Evolutionary conservation across 2,888 invertebrate species (phyloP).

Genomic region (Orchesellides sinensis): DNA sequence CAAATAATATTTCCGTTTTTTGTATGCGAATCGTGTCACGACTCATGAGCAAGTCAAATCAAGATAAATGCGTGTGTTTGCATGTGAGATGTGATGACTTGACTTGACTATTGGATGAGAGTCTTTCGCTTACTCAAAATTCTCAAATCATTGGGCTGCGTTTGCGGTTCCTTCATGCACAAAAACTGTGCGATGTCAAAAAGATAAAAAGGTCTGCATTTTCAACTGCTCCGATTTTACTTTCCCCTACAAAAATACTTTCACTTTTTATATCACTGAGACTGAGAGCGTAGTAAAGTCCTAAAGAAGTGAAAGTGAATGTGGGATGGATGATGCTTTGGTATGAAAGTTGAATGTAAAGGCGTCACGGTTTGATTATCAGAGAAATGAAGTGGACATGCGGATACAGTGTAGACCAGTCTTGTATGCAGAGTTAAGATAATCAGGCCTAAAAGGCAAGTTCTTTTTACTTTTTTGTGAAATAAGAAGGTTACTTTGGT

Average conservation of each 20-base stretch:
- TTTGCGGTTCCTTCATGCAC: background rate
- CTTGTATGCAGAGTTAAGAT: conserved; percentile 11
- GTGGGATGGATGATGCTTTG: too few relatives aligned
- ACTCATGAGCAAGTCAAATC: conserved; percentile 46
- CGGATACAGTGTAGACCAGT: conserved; percentile 9
- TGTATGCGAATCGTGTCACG: conserved; percentile 36
- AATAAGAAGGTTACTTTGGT: too few relatives aligned
- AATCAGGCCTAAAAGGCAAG: conserved; percentile 55
- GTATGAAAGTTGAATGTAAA: too few relatives aligned
- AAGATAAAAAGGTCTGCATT: conserved; percentile 7
- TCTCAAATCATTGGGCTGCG: background rate
- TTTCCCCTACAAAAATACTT: background rate
- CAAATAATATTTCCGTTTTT: background rate
- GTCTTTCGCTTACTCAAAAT: too few relatives aligned
- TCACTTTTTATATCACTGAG: background rate
- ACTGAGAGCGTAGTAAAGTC: background rate
- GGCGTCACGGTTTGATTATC: background rate
- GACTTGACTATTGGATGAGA: background rate
- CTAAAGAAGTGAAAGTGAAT: background rate
- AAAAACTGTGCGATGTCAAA: background rate
- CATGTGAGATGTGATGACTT: conserved; percentile 1
- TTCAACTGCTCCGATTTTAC: background rate
- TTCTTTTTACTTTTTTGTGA: conserved; percentile 9
- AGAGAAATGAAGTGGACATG: conserved; percentile 33
- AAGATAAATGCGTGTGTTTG: conserved; percentile 51